These are phyloP conservation scores for Anthopleura xanthogrammica DNA, from an alignment of 92 coral and sea anemone species.

Conservation along the genomic window DNA sequence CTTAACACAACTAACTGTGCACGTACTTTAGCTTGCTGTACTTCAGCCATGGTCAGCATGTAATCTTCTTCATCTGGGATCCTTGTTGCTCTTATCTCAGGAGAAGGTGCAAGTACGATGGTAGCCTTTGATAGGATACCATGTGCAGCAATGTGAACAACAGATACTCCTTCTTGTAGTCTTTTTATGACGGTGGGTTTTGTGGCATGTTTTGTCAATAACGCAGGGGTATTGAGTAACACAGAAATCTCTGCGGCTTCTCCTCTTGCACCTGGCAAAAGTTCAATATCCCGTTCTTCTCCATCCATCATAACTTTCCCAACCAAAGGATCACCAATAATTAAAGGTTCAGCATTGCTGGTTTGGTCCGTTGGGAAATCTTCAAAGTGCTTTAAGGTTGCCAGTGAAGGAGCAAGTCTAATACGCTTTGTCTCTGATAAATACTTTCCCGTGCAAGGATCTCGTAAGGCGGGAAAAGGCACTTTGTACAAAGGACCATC, in stretches of 20 bases:
- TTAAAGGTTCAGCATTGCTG: too few relatives aligned
- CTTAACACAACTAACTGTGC: conserved; percentile 22
- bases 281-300: too few relatives aligned
- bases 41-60: conserved; percentile 22
- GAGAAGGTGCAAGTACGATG: conserved; percentile 6
- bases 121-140: not conserved
- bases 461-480: conserved; percentile 26
- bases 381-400: not conserved
- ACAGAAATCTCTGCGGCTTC: too few relatives aligned
- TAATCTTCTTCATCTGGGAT: conserved; percentile 29
- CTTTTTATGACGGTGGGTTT: not conserved
- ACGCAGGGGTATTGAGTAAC: too few relatives aligned
- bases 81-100: not conserved
- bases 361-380: too few relatives aligned
- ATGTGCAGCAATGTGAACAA: too few relatives aligned
- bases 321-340: conserved; percentile 1
- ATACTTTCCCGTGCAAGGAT: not conserved
- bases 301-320: conserved; percentile 10
- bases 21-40: conserved; percentile 7
- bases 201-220: not conserved
- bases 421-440: conserved; percentile 13
- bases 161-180: too few relatives aligned
- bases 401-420: conserved; percentile 1
- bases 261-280: too few relatives aligned
- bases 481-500: conserved; percentile 7